A percentile compares a stretch with the other conserved stretches of the same genome.
These are phyloP conservation scores for Muntiacus muntjak DNA, from an alignment of 2,113 vertebrate genomes.

Conservation along the genomic window DNA sequence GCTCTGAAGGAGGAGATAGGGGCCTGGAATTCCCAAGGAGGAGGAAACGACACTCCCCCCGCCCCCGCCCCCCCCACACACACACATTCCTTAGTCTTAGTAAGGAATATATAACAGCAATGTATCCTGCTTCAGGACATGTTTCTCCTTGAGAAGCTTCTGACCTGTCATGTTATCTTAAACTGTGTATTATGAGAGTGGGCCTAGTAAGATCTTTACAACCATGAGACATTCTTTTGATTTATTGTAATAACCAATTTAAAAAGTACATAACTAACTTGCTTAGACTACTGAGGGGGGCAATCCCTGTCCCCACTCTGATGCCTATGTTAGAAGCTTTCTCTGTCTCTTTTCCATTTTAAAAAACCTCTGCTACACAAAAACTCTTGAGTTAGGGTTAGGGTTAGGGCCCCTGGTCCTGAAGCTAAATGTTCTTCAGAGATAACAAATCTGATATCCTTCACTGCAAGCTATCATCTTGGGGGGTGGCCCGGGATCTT, in stretches of 20 bases:
- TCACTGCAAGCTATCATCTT: neutral
- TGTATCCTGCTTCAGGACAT: neutral
- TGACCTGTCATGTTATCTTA: neutral
- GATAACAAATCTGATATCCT: neutral
- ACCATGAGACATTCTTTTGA: neutral
- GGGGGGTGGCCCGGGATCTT: neutral
- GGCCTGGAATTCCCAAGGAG: neutral
- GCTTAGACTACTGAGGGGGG: neutral
- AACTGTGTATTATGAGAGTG: neutral
- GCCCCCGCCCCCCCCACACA: too few species aligned
- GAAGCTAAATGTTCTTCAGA: neutral
- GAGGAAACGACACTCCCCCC: neutral
- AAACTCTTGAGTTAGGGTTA: neutral
- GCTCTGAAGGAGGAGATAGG: neutral
- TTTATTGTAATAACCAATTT: neutral
- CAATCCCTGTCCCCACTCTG: neutral
- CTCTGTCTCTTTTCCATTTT: neutral
- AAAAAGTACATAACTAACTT: neutral
- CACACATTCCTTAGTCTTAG: neutral
- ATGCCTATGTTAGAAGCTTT: neutral
- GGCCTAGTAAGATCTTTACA: neutral
- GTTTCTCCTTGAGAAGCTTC: neutral
- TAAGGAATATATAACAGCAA: neutral
- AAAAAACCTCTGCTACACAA: neutral
- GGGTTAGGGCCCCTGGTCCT: neutral